Evolutionary conservation across 2,797 vertebrate genomes (phyloP).

Genomic region (Micrastur ruficollis): DNA sequence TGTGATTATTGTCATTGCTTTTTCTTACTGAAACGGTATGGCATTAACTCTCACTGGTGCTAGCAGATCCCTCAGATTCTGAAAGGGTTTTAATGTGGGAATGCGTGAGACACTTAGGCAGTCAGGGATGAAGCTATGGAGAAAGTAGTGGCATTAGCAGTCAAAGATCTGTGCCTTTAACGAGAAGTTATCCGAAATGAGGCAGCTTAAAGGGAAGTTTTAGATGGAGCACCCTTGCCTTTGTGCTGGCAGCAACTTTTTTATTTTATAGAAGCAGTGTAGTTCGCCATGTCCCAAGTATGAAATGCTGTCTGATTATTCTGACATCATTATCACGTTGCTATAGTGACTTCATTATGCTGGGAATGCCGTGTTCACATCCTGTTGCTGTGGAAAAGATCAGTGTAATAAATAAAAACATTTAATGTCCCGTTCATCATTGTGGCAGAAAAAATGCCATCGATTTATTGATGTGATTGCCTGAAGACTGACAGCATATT

Average conservation of each 20-base stretch:
- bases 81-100: not conserved
- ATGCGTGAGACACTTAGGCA: not conserved
- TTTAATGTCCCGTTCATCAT: not conserved
- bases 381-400: constrained; percentile 38
- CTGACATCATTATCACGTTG: constrained; percentile 40
- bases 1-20: not conserved
- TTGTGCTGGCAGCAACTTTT: not conserved
- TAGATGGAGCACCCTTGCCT: not conserved
- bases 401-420: constrained; percentile 35
- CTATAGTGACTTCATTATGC: not conserved
- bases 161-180: not conserved
- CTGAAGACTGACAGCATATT: not conserved
- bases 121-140: not conserved
- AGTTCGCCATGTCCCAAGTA: not conserved
- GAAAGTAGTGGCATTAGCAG: not conserved
- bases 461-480: not conserved
- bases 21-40: not conserved
- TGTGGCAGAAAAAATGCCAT: not conserved
- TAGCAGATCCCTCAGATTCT: not conserved
- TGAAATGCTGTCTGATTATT: not conserved
- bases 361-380: constrained; percentile 24
- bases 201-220: not conserved
- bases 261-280: not conserved
- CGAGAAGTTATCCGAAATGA: not conserved
- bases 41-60: not conserved